A percentile compares a stretch with the other conserved stretches of the same genome.
These are phyloP conservation scores for Diabrotica virgifera DNA, from an alignment of 1,140 invertebrate genomes.

Conservation along the genomic window DNA sequence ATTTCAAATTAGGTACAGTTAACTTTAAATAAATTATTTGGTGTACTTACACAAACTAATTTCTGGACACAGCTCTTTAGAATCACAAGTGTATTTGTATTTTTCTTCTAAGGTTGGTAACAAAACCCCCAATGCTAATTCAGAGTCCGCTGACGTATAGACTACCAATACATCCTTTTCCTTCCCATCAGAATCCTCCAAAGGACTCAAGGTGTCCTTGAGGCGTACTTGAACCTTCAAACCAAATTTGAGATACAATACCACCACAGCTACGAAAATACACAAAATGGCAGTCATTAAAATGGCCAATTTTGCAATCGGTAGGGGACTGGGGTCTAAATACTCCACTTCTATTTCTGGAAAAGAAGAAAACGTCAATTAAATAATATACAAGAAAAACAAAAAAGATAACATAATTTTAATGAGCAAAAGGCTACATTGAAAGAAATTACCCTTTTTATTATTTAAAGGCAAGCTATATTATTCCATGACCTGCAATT, in stretches of 20 bases:
- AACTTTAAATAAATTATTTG: neutral
- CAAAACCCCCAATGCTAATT: slow-evolving; percentile 40
- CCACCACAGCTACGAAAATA: slow-evolving; percentile 28
- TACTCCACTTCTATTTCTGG: slow-evolving; percentile 35
- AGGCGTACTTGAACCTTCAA: slow-evolving; percentile 35
- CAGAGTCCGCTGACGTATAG: slow-evolving; percentile 41
- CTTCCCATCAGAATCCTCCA: slow-evolving; percentile 45
- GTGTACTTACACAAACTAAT: slow-evolving; percentile 38
- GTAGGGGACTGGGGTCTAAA: slow-evolving; percentile 41
- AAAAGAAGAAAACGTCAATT: slow-evolving; percentile 14
- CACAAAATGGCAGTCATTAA: slow-evolving; percentile 28
- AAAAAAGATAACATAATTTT: neutral
- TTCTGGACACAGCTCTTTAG: slow-evolving; percentile 34
- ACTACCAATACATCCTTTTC: slow-evolving; percentile 42
- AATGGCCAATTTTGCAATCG: slow-evolving; percentile 37
- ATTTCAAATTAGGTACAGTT: neutral
- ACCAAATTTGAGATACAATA: slow-evolving; percentile 40
- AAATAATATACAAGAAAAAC: neutral
- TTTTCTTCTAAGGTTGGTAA: slow-evolving; percentile 41
- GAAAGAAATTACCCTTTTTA: neutral
- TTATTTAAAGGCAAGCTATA: too few relatives aligned
- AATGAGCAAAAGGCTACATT: neutral
- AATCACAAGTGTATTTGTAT: slow-evolving; percentile 41
- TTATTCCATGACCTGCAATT: too few relatives aligned
- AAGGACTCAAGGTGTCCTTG: slow-evolving; percentile 40